These are phyloP conservation scores for Zosterops lateralis DNA, from an alignment of 2,113 vertebrate genomes.

Conservation along the genomic window DNA sequence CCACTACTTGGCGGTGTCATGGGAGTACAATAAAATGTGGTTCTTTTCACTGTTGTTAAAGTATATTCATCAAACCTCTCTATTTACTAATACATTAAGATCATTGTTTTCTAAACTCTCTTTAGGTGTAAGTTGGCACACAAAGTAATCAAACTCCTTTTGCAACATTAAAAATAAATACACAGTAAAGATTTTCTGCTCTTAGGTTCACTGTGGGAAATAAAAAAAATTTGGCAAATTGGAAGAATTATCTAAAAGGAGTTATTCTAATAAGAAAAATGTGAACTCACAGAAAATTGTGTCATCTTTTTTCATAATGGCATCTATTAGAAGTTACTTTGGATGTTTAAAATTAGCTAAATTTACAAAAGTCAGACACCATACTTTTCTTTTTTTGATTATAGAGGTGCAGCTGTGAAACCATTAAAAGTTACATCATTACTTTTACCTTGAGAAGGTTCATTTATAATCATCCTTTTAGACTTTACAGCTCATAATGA, in stretches of 20 bases:
- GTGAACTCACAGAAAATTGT: neutral
- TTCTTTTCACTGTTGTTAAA: neutral
- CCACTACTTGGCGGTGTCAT: neutral
- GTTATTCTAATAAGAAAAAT: neutral
- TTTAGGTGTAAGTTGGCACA: conserved; percentile 2
- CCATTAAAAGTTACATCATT: neutral
- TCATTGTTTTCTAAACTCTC: conserved; percentile 12
- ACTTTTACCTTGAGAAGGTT: neutral
- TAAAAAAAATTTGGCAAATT: neutral
- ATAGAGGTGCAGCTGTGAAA: neutral
- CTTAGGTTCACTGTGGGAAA: neutral
- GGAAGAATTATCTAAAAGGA: neutral
- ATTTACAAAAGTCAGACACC: neutral
- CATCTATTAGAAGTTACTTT: neutral
- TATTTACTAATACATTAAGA: neutral
- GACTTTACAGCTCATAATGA: neutral
- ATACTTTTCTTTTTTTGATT: neutral
- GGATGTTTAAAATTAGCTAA: conserved; percentile 14
- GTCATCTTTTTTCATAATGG: neutral
- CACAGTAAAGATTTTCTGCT: neutral
- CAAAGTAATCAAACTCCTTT: neutral
- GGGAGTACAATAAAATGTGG: conserved; percentile 33
- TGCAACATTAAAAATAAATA: neutral
- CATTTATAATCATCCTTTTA: neutral
- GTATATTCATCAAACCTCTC: neutral